phyloP scores from a whole-genome alignment of 2,113 vertebrate genomes.

The Oncorhynchus keta region DNA sequence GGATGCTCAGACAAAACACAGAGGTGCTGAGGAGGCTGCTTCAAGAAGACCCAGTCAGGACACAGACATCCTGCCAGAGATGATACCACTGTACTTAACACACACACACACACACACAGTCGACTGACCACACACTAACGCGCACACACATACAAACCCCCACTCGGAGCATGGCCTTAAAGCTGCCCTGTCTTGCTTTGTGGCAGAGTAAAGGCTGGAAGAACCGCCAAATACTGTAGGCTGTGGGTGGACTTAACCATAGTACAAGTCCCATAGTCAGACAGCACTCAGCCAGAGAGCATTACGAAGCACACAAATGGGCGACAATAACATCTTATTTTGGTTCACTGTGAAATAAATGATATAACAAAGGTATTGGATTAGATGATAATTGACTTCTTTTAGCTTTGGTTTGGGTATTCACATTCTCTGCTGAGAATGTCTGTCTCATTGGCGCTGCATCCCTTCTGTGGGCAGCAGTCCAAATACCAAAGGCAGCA shows the following conservation, averaged over 20 bases:
- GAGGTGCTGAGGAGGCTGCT: conserved; percentile 35
- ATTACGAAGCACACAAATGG: background rate
- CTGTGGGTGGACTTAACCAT: too few species aligned
- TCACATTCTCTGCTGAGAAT: background rate
- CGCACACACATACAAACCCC: background rate
- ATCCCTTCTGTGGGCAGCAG: background rate
- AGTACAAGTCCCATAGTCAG: too few species aligned
- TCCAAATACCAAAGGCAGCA: background rate
- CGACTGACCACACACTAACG: background rate
- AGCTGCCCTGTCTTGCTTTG: background rate
- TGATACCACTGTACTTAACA: background rate
- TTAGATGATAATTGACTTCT: background rate
- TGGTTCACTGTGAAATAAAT: conserved; percentile 19
- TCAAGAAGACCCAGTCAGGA: conserved; percentile 45
- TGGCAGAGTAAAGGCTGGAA: background rate
- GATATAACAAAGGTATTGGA: background rate
- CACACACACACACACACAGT: background rate
- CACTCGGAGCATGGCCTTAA: conserved; percentile 3
- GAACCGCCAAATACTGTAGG: background rate
- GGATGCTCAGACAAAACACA: conserved; percentile 38
- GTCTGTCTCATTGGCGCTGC: background rate
- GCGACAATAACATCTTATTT: conserved; percentile 18
- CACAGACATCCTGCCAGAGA: conserved; percentile 55
- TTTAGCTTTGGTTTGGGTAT: conserved; percentile 8
- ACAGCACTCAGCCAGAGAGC: background rate